Conservation (phyloP, 2,888 invertebrate genomes). For the Galeopsomyia nigrocyanea region DNA sequence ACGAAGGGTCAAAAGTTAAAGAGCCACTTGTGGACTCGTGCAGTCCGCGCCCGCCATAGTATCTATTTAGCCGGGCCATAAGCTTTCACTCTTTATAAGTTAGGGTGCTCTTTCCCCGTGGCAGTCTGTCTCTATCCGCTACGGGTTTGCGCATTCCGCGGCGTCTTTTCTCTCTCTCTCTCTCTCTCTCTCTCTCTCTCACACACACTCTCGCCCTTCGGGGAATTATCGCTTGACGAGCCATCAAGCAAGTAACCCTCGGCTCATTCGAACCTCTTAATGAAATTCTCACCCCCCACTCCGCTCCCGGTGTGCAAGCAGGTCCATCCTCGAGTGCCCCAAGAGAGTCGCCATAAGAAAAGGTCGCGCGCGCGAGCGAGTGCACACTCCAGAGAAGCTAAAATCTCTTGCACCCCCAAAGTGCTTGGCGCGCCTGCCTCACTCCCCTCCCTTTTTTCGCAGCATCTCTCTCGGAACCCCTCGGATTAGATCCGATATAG, state of each 20-base stretch:
- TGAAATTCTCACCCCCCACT: conserved; percentile 69
- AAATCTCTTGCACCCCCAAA: conserved; percentile 69
- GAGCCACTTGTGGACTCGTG: conserved; percentile 68
- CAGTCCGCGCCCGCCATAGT: conserved; percentile 56
- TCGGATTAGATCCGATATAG: conserved; percentile 52
- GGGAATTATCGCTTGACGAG: conserved; percentile 70
- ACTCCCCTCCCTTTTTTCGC: conserved; percentile 63
- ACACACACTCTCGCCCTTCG: conserved; percentile 57
- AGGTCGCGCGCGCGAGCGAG: conserved; percentile 22
- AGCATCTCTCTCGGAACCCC: conserved; percentile 59
- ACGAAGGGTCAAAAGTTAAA: conserved; percentile 68
- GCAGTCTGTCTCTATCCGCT: conserved; percentile 34
- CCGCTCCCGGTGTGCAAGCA: conserved; percentile 51
- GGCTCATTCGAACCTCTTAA: conserved; percentile 70
- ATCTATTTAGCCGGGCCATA: conserved; percentile 69
- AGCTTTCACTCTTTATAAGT: conserved; percentile 66
- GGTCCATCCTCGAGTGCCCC: conserved; percentile 62
- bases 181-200: conserved; percentile 47
- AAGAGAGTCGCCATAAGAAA: conserved; percentile 48
- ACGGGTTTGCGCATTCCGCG: conserved; percentile 26
- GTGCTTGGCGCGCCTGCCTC: conserved; percentile 62
- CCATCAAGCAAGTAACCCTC: conserved; percentile 67
- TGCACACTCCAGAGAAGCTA: conserved; percentile 63
- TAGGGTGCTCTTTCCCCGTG: conserved; percentile 50
- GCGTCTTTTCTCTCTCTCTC: conserved; percentile 44